A percentile compares a stretch with the other conserved stretches of the same genome.
Conservation (phyloP, 2,113 vertebrate genomes). For the Zonotrichia leucophrys region DNA sequence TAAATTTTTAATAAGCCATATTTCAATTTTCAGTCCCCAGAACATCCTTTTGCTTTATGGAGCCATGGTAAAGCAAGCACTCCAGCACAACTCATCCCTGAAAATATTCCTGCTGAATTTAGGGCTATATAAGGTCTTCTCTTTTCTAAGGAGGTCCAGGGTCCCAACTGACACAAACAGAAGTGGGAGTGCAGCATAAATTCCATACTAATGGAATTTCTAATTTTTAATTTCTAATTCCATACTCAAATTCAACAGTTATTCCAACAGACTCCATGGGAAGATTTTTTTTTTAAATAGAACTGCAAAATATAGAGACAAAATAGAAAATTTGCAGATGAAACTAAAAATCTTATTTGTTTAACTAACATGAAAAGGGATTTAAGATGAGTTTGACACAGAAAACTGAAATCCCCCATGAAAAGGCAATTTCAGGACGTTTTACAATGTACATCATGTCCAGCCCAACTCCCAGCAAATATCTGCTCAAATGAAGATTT, state of each 20-base stretch:
- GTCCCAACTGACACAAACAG: not conserved
- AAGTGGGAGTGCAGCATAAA: not conserved
- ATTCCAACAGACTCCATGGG: not conserved
- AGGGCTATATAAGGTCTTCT: not conserved
- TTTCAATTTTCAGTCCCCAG: not conserved
- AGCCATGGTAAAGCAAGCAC: not conserved
- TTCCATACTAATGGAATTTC: too few species aligned
- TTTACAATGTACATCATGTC: not conserved
- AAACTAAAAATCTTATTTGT: not conserved
- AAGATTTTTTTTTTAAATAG: not conserved
- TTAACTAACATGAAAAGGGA: not conserved
- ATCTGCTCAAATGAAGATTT: not conserved
- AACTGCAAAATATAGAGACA: not conserved
- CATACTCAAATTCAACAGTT: not conserved
- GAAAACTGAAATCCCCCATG: not conserved
- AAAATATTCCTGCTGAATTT: not conserved
- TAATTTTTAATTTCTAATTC: not conserved
- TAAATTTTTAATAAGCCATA: not conserved
- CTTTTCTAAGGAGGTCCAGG: not conserved
- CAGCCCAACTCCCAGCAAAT: not conserved
- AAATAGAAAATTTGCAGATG: not conserved
- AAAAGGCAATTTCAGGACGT: not conserved
- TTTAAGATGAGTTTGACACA: not conserved
- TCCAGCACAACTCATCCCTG: not conserved
- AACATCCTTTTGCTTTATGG: not conserved